Evolutionary conservation across 2,113 vertebrate genomes (phyloP).

Genomic region (Varanus komodoensis): DNA sequence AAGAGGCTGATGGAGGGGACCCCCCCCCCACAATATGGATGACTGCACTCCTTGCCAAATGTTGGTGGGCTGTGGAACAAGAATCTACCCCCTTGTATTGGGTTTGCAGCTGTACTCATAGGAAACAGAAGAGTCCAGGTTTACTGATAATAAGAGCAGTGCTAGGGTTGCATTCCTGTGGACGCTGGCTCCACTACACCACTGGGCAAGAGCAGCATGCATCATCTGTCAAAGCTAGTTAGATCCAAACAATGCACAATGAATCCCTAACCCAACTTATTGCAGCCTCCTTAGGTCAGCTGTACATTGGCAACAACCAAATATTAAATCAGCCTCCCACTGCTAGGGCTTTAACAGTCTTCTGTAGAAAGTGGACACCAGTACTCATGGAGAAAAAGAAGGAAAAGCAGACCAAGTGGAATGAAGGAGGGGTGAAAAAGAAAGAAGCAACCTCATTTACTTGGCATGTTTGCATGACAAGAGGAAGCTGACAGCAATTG

Average conservation of each 20-base stretch:
- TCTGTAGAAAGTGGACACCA: constrained; percentile 19
- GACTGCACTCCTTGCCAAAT: too few relatives aligned
- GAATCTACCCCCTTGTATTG: too few relatives aligned
- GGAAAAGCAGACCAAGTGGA: constrained; percentile 37
- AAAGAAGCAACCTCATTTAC: constrained; percentile 23
- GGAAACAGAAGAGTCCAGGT: too few relatives aligned
- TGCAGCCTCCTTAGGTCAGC: background rate
- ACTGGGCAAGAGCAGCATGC: background rate
- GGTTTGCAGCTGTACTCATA: too few relatives aligned
- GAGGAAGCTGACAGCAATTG: background rate
- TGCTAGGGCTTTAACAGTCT: background rate
- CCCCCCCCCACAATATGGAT: too few relatives aligned
- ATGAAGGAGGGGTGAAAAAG: constrained; percentile 3
- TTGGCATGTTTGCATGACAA: constrained; percentile 39
- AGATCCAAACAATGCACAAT: background rate
- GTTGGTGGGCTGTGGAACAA: too few relatives aligned
- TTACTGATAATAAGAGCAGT: too few relatives aligned
- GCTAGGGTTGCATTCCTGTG: too few relatives aligned
- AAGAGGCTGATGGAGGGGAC: too few relatives aligned
- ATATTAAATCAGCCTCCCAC: background rate
- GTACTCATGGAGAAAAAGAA: background rate
- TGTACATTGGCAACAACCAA: background rate
- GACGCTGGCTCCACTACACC: too few relatives aligned
- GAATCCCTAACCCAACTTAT: background rate
- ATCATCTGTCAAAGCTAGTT: background rate